These are phyloP conservation scores for Callimico goeldii DNA, from an alignment of 2,797 vertebrate genomes.

Conservation along the genomic window DNA sequence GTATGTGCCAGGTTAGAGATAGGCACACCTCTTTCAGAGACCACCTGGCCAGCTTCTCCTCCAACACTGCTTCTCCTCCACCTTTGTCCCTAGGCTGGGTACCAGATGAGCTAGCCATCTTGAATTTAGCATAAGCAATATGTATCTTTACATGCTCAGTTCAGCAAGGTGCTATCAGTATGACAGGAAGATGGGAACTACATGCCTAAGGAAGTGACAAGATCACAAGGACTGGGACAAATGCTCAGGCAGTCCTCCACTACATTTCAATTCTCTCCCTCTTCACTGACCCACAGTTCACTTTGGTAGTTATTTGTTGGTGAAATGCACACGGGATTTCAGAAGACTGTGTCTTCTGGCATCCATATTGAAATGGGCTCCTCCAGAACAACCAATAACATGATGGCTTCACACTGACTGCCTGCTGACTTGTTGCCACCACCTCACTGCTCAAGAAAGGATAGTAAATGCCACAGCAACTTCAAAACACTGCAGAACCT, in stretches of 20 bases:
- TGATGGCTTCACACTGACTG: neutral
- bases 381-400: neutral
- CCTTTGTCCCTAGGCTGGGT: neutral
- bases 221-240: neutral
- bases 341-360: neutral
- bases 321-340: neutral
- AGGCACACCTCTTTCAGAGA: neutral
- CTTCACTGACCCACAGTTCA: neutral
- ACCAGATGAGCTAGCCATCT: neutral
- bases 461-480: neutral
- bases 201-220: neutral
- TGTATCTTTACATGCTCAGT: neutral
- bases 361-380: neutral
- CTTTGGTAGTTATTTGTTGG: neutral
- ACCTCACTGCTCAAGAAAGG: neutral
- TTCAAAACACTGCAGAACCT: neutral
- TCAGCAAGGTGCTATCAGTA: neutral
- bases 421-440: neutral
- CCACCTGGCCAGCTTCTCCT: neutral
- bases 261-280: neutral
- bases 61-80: accelerated
- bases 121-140: neutral
- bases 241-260: neutral
- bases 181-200: neutral
- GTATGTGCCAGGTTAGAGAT: neutral